Base-by-base conservation (phyloP, 2,797 vertebrate genomes). In the Choloepus didactylus region DNA sequence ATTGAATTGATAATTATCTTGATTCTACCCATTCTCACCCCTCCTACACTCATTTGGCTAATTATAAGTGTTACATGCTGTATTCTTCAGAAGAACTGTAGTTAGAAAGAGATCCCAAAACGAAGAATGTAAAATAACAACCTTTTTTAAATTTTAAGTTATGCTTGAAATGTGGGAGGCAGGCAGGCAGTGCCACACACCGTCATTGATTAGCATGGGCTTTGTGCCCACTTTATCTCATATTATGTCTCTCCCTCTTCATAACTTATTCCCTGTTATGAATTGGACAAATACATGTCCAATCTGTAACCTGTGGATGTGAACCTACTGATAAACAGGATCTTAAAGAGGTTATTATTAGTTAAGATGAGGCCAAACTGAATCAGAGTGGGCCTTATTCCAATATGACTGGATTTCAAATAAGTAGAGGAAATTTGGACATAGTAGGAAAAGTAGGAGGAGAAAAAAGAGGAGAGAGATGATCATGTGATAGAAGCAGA, bases 1-100 rank as follows among this genome's bases (percentile, higher is more conserved):
- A 88, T 56, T 56, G 54, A 67, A 41, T 60, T 72, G 25, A 56
- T 60, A 54, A 82, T 46, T 85, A 92, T 75, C 23, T 95, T 66
- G 8, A 66, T 73, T 66, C 29, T 84, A 3, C 15, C 21, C 5
- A 66, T 81, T 95, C 29, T 87, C 51, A 87, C n/a, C 16, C 12
- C 15, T 70, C n/a, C 27, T 87, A 4, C 5, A 19, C 12, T 21
- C 0, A 6, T 80, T 92, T 31, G 18, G 14, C 66, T 21, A 84
- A 38, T 89, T 85, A 54, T 56, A 35, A 75, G 49, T 64, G 15
- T 18, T 81, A 4, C 54, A 4, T 76, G 25, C 0, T 73, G 5
- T 64, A 38, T 49, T 94, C 15, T 86, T 93, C 54, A 27, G 21
- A 89, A 73, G 4, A 85, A 67, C 86, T 75, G 3, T 69, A 51